Evolutionary conservation across 1,140 invertebrate species (phyloP).

Genomic region (Aplysia californica): DNA sequence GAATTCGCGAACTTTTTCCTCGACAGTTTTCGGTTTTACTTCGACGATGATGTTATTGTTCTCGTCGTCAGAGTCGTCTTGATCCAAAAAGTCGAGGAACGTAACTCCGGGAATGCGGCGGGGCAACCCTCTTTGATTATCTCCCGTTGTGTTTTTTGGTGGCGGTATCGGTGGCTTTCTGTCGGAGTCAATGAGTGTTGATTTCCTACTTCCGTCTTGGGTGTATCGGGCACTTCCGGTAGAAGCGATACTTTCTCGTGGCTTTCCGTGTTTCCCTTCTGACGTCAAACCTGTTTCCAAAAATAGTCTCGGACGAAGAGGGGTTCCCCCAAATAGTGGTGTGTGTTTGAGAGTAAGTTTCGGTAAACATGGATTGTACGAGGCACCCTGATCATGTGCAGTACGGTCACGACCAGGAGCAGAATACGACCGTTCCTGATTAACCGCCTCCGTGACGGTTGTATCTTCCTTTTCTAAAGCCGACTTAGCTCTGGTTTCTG

Average conservation of each 20-base stretch:
- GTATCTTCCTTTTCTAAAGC: background rate
- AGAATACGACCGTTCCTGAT: background rate
- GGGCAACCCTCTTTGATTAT: too few species aligned
- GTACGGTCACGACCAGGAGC: background rate
- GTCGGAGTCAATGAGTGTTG: background rate
- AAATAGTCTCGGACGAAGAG: background rate
- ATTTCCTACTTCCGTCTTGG: background rate
- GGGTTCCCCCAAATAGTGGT: slow-evolving; percentile 1
- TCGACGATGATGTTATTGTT: slow-evolving; percentile 9
- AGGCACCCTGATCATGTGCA: slow-evolving; percentile 6
- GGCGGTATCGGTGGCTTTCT: background rate
- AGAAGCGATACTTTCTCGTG: background rate
- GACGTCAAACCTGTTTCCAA: slow-evolving; percentile 3
- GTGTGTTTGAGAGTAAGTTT: background rate
- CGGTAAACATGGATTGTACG: background rate
- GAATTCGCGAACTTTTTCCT: background rate
- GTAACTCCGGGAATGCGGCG: background rate
- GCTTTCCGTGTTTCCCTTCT: background rate
- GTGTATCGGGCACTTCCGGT: background rate
- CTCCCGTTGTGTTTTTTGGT: background rate
- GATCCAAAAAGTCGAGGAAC: background rate
- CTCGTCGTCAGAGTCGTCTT: background rate
- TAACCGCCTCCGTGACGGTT: background rate
- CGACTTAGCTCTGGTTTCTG: background rate
- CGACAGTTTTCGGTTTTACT: background rate